These are phyloP conservation scores for Sipha flava DNA, from an alignment of 1,140 invertebrate species.

Conservation along the genomic window DNA sequence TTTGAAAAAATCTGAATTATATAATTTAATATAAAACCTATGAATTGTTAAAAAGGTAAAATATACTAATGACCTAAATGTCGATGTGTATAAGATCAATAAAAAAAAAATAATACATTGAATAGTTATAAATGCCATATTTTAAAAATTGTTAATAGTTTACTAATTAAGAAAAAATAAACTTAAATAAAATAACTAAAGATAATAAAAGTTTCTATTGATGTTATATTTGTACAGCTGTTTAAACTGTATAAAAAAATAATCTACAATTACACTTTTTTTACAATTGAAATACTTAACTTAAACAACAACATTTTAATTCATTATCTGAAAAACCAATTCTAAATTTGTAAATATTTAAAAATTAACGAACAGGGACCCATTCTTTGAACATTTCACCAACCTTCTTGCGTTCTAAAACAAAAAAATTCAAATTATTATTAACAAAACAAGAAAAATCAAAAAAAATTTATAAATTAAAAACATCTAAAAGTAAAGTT, in stretches of 20 bases:
- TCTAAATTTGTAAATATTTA: background rate
- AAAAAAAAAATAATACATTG: too few relatives aligned
- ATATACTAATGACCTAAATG: too few relatives aligned
- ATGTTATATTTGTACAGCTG: background rate
- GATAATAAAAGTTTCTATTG: background rate
- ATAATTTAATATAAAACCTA: too few relatives aligned
- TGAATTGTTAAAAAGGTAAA: too few relatives aligned
- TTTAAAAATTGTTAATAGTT: background rate
- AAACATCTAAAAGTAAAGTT: too few relatives aligned
- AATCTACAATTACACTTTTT: background rate
- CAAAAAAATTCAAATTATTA: slow-evolving; percentile 35
- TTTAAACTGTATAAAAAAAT: background rate
- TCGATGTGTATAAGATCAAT: too few relatives aligned
- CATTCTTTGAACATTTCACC: slow-evolving; percentile 54
- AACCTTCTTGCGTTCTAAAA: slow-evolving; percentile 56
- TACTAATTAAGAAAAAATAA: background rate
- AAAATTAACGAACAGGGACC: slow-evolving; percentile 54
- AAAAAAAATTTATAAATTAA: background rate
- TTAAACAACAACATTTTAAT: background rate
- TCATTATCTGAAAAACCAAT: background rate
- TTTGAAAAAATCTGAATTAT: too few relatives aligned
- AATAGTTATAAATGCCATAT: too few relatives aligned
- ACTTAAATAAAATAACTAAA: background rate
- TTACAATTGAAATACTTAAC: background rate
- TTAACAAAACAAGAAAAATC: background rate